Base-by-base conservation (phyloP, 2,113 vertebrate genomes). In the Uria lomvia region DNA sequence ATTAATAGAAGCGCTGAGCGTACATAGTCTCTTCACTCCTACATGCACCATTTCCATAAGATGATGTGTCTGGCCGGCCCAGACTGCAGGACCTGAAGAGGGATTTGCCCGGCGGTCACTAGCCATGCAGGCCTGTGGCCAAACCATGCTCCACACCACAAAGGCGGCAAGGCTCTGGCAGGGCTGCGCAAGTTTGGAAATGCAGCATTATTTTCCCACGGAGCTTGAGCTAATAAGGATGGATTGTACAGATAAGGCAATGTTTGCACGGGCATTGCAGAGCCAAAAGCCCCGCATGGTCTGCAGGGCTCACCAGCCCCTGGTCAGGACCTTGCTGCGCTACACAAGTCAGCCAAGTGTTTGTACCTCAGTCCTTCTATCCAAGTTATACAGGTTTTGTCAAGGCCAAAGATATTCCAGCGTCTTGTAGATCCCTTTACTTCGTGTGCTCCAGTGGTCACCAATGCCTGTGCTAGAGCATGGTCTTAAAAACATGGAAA, bases 251-350 rank as follows among this genome's bases (percentile, higher is more conserved):
- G 79, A 18, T 40, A 40, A 32, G 40, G 83, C 8, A 3, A 42
- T 0, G 3, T n/a, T 36, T 21, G 56, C 20, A 17, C 0, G 16
- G 70, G 43, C 5, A 4, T 2, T 0, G 0, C 23, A 8, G 47
- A 94, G 43, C 56, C 43, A 26, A 42, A 90, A 81, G 60, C 56
- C 22, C 53, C 5, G 1, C 5, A 23, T 40, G 60, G 40, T 27
- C 71, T 50, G 47, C 29, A 9, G 38, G 23, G 22, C 49, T 78
- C 18, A 12, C 15, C 56, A 73, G 38, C 30, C 36, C 42, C 53
- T 15, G 23, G 20, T 32, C 32, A 67, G 20, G 38, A 78, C 36
- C 22, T 26, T 21, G 66, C 38, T 47, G 4, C 7, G 42, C 50
- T 42, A 14, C 0, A 3, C 22, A 43, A 40, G 43, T 34, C 49